Percentiles rank a stretch among this genome's conserved stretches.
phyloP scores from a whole-genome alignment of 2,113 vertebrate genomes.

The Reinhardtius hippoglossoides region DNA sequence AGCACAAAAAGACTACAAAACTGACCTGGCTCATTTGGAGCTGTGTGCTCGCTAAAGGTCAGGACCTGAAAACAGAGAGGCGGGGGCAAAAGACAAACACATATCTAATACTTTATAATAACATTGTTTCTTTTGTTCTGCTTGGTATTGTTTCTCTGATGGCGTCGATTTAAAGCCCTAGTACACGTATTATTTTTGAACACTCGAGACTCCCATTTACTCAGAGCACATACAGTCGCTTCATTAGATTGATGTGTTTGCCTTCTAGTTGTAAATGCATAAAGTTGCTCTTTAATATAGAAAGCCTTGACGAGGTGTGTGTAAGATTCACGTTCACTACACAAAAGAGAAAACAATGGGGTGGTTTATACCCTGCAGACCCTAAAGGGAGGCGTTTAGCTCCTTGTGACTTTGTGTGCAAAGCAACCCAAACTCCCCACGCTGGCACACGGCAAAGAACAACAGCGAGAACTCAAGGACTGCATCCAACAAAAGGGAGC shows the following conservation, averaged over 20 bases:
- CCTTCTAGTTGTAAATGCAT: conserved; percentile 48
- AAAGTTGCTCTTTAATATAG: conserved; percentile 56
- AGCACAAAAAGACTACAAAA: conserved; percentile 96
- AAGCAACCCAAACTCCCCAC: conserved; percentile 69
- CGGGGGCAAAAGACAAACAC: conserved; percentile 80
- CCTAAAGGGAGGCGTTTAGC: conserved; percentile 80
- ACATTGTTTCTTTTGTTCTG: not conserved
- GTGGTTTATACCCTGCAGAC: conserved; percentile 73
- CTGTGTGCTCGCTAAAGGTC: conserved; percentile 84
- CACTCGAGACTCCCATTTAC: conserved; percentile 13
- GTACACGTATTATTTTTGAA: not conserved
- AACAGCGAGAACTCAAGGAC: conserved; percentile 69
- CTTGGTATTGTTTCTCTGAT: not conserved
- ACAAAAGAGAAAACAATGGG: conserved; percentile 72
- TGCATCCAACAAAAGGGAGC: conserved; percentile 74
- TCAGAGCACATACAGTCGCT: conserved; percentile 11
- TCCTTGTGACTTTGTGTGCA: conserved; percentile 78
- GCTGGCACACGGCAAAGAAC: conserved; percentile 55
- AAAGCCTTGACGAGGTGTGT: conserved; percentile 50
- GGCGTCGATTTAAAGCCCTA: too few relatives aligned
- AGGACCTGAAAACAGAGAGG: conserved; percentile 83
- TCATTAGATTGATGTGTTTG: conserved; percentile 62
- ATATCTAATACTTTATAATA: conserved; percentile 21
- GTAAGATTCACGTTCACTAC: conserved; percentile 52
- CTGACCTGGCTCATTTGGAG: conserved; percentile 83